Evolutionary conservation across 2,113 vertebrate genomes (phyloP).

Genomic region (Laticauda laticaudata): DNA sequence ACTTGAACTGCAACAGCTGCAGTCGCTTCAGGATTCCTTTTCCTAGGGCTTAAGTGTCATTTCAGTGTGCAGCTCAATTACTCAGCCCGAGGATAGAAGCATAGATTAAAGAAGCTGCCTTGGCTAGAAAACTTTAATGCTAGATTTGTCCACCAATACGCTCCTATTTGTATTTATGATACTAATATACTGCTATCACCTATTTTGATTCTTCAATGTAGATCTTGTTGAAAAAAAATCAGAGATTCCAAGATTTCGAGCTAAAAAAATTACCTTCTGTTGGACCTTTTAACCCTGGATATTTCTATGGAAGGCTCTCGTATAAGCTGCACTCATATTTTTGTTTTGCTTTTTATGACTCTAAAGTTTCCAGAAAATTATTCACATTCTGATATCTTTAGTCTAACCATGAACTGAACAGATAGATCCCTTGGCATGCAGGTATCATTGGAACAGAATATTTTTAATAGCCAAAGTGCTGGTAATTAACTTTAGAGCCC

Average conservation of each 20-base stretch:
- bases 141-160: background rate
- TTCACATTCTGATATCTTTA: background rate
- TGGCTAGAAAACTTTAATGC: background rate
- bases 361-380: background rate
- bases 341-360: background rate
- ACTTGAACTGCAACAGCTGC: background rate
- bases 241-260: background rate
- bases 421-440: background rate
- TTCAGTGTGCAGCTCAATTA: conserved; percentile 13
- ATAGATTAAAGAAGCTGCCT: conserved; percentile 9
- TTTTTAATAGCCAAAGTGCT: background rate
- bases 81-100: background rate
- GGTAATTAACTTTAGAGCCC: background rate
- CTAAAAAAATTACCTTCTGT: background rate
- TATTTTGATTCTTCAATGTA: background rate
- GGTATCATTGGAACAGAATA: background rate
- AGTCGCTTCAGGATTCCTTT: conserved; percentile 22
- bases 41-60: conserved; percentile 28
- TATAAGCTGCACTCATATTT: background rate
- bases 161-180: background rate
- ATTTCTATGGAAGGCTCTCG: background rate
- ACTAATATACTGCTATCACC: background rate
- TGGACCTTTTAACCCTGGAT: background rate
- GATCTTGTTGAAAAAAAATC: background rate
- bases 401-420: background rate